These are phyloP conservation scores for Rhegmatorhina hoffmannsi DNA, from an alignment of 2,113 vertebrate genomes.

Conservation along the genomic window DNA sequence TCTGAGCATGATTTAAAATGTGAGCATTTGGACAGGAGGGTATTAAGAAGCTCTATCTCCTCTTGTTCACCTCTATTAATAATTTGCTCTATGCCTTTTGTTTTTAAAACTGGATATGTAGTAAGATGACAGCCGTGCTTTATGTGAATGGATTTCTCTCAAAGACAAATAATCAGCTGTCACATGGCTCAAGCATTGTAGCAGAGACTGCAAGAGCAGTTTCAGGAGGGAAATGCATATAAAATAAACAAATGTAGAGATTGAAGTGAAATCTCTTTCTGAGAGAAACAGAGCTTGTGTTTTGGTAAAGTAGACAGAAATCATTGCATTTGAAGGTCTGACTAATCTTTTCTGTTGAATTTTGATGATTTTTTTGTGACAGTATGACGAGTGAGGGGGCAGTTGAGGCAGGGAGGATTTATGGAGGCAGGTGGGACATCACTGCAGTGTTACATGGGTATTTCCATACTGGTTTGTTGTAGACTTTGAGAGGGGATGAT, in stretches of 20 bases:
- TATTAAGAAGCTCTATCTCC: background rate
- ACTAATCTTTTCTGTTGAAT: background rate
- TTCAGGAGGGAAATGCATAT: background rate
- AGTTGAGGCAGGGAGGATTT: background rate
- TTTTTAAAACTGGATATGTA: background rate
- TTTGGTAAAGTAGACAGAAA: background rate
- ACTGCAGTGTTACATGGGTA: accelerated
- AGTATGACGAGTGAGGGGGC: background rate
- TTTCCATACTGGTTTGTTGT: background rate
- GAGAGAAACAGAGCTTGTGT: background rate
- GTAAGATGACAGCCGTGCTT: background rate
- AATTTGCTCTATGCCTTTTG: background rate
- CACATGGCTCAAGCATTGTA: background rate
- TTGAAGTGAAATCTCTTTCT: background rate
- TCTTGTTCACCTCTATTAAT: background rate
- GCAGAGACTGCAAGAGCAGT: background rate
- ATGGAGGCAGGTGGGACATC: background rate
- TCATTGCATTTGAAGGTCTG: background rate
- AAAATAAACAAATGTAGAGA: background rate
- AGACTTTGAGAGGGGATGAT: background rate
- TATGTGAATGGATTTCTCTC: background rate
- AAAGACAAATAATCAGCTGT: conserved; percentile 35
- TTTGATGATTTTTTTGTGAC: background rate
- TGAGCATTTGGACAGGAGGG: background rate
- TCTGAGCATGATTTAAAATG: background rate